phyloP scores from a whole-genome alignment of 2,888 invertebrate species.

The Lasioglossum leucozonium region DNA sequence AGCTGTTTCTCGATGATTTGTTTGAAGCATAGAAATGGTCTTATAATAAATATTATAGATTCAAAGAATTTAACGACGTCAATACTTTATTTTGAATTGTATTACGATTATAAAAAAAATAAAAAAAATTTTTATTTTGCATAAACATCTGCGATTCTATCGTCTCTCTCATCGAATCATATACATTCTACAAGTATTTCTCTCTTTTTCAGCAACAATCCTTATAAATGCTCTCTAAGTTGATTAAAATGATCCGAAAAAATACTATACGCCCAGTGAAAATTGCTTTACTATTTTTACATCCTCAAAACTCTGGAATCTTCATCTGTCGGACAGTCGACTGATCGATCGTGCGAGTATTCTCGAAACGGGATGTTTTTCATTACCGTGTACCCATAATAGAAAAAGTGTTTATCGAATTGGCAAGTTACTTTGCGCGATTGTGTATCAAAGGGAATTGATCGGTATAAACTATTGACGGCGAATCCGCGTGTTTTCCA shows the following conservation, averaged over 20 bases:
- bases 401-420: background rate
- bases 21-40: background rate
- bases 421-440: background rate
- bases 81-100: background rate
- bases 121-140: background rate
- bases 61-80: background rate
- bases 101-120: background rate
- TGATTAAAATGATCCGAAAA: background rate
- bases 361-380: background rate
- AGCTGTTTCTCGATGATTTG: background rate
- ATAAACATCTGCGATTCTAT: no score
- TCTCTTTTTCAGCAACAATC: no score
- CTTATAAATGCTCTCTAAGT: background rate
- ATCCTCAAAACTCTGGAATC: background rate
- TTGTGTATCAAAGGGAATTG: background rate
- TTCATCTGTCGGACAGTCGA: background rate
- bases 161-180: no score
- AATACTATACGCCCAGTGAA: background rate
- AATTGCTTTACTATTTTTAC: background rate
- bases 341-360: background rate
- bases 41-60: background rate
- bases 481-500: slow-evolving; percentile 4
- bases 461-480: slow-evolving; percentile 6
- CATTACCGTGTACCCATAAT: background rate
- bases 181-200: no score